Base-by-base conservation (phyloP, 2,113 vertebrate genomes). In the Rynchops niger region DNA sequence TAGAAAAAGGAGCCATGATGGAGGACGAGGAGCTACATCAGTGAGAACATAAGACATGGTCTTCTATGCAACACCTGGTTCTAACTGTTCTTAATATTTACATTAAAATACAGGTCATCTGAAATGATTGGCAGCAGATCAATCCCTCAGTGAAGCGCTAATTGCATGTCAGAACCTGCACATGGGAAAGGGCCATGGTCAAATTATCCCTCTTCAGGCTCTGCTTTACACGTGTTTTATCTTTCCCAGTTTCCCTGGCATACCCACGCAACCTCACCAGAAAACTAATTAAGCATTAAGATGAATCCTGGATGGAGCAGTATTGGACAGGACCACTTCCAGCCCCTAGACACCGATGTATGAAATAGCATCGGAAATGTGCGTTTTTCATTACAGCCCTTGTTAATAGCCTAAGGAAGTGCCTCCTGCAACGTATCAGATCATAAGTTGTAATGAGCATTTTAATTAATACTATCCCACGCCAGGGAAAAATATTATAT, bases 391-490 rank as follows among this genome's bases (percentile, higher is more conserved):
- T 58, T 76, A 43, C 47, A 65, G 88, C 73, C 80, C 40, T 88
- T 15, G 34, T 58, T 84, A 89, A 94, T 26, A 90, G 86, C 95
- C 93, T 74, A 6, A 83, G 95, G 93, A 93, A 83, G 85, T 2
- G 76, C 67, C 90, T 94, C 76, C 90, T 83, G 67, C 86, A 30
- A 69, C 50, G 49, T 3, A 93, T 62, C 90, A 84, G 72, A 90
- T 84, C 82, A 40, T 9, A 80, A 90, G 70, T 42, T 38, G 23
- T 77, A 92, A 94, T 45, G 38, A 96, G 56, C 34, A n/a, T 78
- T 88, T 91, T 96, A 96, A 97, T 95, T 94, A 95, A 90, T 63
- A 81, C 26, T 4, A 66, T 12, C 62, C 82, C 74, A 38, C 76
- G 82, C 79, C 85, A 94, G 63, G 55, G 55, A 53, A 86, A 91